phyloP scores from a whole-genome alignment of 2,113 vertebrate species.

The Hemiscyllium ocellatum region DNA sequence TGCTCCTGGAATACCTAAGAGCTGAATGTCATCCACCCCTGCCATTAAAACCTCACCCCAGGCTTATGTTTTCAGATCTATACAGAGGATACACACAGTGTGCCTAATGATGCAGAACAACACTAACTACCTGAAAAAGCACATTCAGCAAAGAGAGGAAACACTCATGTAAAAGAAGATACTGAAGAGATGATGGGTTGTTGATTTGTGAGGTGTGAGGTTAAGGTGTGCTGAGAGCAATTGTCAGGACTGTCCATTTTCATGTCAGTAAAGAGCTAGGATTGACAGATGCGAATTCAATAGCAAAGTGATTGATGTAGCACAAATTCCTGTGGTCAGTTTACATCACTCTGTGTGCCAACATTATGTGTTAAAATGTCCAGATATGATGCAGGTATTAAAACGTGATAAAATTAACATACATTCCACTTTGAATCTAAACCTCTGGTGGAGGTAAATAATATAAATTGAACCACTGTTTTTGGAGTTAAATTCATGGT shows the following conservation, averaged over 20 bases:
- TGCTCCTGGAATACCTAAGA: slow-evolving; percentile 44
- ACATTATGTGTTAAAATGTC: slow-evolving; percentile 1
- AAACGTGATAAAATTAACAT: slow-evolving; percentile 1
- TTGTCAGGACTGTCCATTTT: slow-evolving; percentile 30
- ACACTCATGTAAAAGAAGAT: slow-evolving; percentile 38
- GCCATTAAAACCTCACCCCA: slow-evolving; percentile 43
- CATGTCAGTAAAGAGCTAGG: slow-evolving; percentile 37
- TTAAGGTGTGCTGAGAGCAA: slow-evolving; percentile 42
- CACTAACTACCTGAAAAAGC: slow-evolving; percentile 40
- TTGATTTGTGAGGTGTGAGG: slow-evolving; percentile 60
- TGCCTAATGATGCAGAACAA: slow-evolving; percentile 47
- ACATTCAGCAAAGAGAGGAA: slow-evolving; percentile 30
- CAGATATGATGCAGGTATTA: slow-evolving; percentile 13
- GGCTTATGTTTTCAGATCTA: slow-evolving; percentile 42
- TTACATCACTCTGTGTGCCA: slow-evolving; percentile 32
- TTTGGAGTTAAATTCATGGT: background rate
- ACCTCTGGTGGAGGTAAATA: background rate
- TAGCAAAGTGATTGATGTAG: slow-evolving; percentile 36
- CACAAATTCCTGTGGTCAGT: slow-evolving; percentile 31
- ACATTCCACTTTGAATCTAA: background rate
- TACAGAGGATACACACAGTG: slow-evolving; percentile 34
- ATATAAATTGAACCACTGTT: background rate
- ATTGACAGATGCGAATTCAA: slow-evolving; percentile 37
- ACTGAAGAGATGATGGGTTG: slow-evolving; percentile 46
- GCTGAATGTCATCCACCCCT: slow-evolving; percentile 41